These are phyloP conservation scores for Drosophila pruinosa DNA, from an alignment of 1,140 invertebrate genomes.

Conservation along the genomic window DNA sequence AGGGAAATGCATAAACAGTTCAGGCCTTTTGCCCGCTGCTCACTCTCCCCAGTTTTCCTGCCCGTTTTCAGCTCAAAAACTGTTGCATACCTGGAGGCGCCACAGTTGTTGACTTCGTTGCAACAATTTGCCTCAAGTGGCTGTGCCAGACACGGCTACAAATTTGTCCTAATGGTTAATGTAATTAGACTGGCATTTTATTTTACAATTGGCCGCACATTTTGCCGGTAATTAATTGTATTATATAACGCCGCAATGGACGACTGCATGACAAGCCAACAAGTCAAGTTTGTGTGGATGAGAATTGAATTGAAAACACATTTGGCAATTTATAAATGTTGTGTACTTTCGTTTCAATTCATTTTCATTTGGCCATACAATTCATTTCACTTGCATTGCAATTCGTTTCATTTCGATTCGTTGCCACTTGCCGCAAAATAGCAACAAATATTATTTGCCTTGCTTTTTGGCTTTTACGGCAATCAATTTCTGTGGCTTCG, in stretches of 20 bases:
- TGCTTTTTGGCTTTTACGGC: constrained; percentile 51
- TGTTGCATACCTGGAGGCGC: constrained; percentile 25
- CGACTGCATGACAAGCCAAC: constrained; percentile 11
- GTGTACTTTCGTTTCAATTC: constrained; percentile 23
- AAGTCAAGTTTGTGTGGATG: neutral
- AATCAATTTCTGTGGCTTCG: constrained; percentile 57
- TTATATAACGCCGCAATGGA: constrained; percentile 23
- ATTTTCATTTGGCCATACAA: constrained; percentile 3
- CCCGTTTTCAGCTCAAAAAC: constrained; percentile 19
- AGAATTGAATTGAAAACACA: neutral
- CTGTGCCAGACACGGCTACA: neutral
- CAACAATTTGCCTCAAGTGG: neutral
- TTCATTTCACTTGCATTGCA: neutral
- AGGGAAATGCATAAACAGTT: constrained; percentile 61
- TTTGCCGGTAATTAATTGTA: constrained; percentile 44
- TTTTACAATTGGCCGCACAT: constrained; percentile 7
- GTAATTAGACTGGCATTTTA: constrained; percentile 45
- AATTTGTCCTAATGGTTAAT: constrained; percentile 43
- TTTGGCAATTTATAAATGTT: constrained; percentile 39
- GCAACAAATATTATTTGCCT: constrained; percentile 44
- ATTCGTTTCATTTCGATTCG: constrained; percentile 6
- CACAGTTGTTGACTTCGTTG: neutral
- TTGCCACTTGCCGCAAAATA: constrained; percentile 25
- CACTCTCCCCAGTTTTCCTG: neutral
- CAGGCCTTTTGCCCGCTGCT: neutral